Conservation (phyloP, 2,113 vertebrate species). For the Tyto alba region DNA sequence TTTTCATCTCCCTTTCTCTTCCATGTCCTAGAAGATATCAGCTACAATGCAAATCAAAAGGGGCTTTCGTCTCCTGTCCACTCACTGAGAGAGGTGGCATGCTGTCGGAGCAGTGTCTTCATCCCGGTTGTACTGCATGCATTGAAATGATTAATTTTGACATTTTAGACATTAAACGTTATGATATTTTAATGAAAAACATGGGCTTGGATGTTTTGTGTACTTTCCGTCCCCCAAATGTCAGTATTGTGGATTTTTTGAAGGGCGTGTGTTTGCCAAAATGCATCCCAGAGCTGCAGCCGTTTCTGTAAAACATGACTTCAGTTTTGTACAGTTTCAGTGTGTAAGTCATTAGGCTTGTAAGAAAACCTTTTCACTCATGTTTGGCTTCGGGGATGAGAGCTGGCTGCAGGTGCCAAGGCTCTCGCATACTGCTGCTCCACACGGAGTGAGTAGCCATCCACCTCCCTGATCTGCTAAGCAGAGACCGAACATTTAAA, state of each 20-base stretch:
- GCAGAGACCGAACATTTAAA: background rate
- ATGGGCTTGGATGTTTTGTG: background rate
- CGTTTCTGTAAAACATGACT: background rate
- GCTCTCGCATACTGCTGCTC: fast-evolving
- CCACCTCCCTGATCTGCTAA: background rate
- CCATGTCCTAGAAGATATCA: background rate
- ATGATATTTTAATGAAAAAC: background rate
- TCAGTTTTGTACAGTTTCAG: background rate
- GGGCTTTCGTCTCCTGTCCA: background rate
- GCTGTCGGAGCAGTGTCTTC: background rate
- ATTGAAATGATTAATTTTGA: background rate
- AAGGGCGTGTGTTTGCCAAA: background rate
- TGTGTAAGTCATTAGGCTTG: background rate
- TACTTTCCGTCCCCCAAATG: background rate
- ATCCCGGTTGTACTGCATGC: background rate
- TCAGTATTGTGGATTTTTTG: background rate
- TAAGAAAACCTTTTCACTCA: background rate
- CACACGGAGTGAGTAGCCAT: fast-evolving
- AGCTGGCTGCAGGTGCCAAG: background rate
- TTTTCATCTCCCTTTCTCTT: background rate
- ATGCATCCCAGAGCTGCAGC: background rate
- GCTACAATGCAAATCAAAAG: background rate
- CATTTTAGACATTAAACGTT: background rate
- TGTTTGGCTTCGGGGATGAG: background rate
- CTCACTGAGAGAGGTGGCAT: background rate